Evolutionary conservation across 1,140 invertebrate genomes (phyloP).

Genomic region (Lepidurus packardi): DNA sequence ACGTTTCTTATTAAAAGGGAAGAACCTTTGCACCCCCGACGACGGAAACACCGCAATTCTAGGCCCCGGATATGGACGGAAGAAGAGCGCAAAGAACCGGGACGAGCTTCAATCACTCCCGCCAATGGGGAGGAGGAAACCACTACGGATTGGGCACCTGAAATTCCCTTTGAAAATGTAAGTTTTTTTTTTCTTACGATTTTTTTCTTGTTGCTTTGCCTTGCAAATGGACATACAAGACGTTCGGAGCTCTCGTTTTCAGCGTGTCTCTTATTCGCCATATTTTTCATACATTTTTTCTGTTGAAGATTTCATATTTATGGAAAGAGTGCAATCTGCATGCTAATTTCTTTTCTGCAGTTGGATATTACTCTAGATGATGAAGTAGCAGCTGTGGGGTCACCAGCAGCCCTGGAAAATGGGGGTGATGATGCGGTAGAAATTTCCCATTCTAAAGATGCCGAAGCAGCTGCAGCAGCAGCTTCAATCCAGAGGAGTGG

Average conservation of each 20-base stretch:
- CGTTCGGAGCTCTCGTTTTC: no score
- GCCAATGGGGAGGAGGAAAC: constrained; percentile 62
- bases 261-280: no score
- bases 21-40: constrained; percentile 61
- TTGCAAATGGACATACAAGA: background rate
- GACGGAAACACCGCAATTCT: constrained; percentile 42
- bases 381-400: constrained; percentile 33
- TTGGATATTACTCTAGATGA: constrained; percentile 25
- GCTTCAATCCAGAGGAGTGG: background rate
- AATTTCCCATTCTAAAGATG: constrained; percentile 32
- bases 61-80: constrained; percentile 53
- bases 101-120: constrained; percentile 22
- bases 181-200: constrained; percentile 38
- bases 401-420: constrained; percentile 33
- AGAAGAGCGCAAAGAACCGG: constrained; percentile 45
- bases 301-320: background rate
- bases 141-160: constrained; percentile 76
- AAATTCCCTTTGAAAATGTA: constrained; percentile 87
- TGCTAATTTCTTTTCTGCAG: background rate
- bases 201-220: background rate
- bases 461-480: constrained; percentile 39
- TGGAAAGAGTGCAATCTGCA: background rate
- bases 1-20: constrained; percentile 86
- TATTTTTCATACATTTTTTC: no score
- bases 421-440: constrained; percentile 29